Conservation (phyloP, 2,888 invertebrate species). For the Lagria hirta region DNA sequence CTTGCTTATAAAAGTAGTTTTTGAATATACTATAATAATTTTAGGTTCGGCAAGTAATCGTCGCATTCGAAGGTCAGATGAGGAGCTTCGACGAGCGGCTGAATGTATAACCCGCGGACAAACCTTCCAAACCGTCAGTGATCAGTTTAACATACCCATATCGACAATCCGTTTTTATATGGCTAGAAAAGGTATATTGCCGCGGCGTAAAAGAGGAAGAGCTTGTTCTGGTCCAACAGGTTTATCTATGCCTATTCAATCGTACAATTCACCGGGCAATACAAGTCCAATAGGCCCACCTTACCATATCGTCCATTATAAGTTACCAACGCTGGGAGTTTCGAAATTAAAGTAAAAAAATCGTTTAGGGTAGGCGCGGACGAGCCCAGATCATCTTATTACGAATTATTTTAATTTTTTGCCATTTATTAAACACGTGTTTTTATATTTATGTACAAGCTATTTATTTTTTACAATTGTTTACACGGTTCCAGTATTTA, state of each 20-base stretch:
- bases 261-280: slow-evolving; percentile 53
- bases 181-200: slow-evolving; percentile 82
- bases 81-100: slow-evolving; percentile 75
- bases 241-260: slow-evolving; percentile 42
- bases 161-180: slow-evolving; percentile 86
- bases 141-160: slow-evolving; percentile 85
- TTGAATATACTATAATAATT: no score
- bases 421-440: slow-evolving; percentile 16
- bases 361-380: neutral
- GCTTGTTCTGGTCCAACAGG: slow-evolving; percentile 57
- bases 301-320: slow-evolving; percentile 76
- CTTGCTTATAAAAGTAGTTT: no score
- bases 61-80: slow-evolving; percentile 74
- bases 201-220: slow-evolving; percentile 75
- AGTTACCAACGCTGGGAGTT: slow-evolving; percentile 66
- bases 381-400: slow-evolving; percentile 10
- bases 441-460: slow-evolving; percentile 18
- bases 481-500: slow-evolving; percentile 22
- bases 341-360: slow-evolving; percentile 52
- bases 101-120: slow-evolving; percentile 84
- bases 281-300: slow-evolving; percentile 71
- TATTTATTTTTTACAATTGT: slow-evolving; percentile 24
- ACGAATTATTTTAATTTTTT: slow-evolving; percentile 16
- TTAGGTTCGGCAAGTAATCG: slow-evolving; percentile 47
- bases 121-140: slow-evolving; percentile 85